Evolutionary conservation across 2,113 vertebrate genomes (phyloP).

Genomic region (Brienomyrus longianalis): DNA sequence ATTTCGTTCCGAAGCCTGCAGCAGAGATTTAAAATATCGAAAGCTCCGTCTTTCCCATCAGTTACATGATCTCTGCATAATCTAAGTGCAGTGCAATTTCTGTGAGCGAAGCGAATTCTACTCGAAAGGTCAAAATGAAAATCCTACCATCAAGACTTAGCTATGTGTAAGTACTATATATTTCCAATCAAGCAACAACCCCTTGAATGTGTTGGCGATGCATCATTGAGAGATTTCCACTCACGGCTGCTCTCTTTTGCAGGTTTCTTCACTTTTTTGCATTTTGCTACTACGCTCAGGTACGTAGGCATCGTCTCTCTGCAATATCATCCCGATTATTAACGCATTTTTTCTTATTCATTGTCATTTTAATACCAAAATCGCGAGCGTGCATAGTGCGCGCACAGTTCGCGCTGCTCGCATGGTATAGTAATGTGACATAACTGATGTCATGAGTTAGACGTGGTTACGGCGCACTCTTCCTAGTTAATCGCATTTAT

Average conservation of each 20-base stretch:
- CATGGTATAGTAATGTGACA: background rate
- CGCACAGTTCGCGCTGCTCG: background rate
- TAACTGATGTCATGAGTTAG: background rate
- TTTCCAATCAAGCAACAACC: background rate
- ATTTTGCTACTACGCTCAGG: slow-evolving; percentile 89
- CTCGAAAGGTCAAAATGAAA: slow-evolving; percentile 50
- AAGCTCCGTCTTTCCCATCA: background rate
- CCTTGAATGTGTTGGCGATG: background rate
- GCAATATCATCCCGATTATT: background rate
- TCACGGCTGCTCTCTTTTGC: slow-evolving; percentile 24
- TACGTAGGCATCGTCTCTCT: slow-evolving; percentile 50
- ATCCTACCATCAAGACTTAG: slow-evolving; percentile 50
- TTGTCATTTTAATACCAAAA: background rate
- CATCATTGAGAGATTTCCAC: background rate
- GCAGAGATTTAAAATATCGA: slow-evolving; percentile 14
- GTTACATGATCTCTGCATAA: background rate
- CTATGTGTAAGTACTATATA: slow-evolving; percentile 57
- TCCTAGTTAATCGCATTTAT: background rate
- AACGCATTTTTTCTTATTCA: background rate
- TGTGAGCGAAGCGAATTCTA: slow-evolving; percentile 16
- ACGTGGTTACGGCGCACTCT: background rate
- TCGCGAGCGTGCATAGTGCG: background rate
- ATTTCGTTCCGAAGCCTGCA: background rate
- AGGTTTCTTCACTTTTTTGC: slow-evolving; percentile 90
- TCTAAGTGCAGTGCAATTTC: background rate